These are phyloP conservation scores for Ochropleura plecta DNA, from an alignment of 2,888 invertebrate genomes.

Conservation along the genomic window DNA sequence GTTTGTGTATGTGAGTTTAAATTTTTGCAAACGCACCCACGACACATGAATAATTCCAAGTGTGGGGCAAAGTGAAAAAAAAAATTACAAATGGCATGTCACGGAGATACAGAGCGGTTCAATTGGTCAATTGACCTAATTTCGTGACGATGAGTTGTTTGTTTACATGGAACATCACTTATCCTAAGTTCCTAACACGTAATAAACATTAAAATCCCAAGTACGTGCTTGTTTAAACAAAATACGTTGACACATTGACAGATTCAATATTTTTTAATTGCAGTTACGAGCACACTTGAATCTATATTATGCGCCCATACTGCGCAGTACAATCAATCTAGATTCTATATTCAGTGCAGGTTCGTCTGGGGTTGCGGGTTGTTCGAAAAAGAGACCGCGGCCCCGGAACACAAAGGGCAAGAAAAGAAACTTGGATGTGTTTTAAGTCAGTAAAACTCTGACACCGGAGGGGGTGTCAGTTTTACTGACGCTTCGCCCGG, in stretches of 20 bases:
- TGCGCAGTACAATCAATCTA: background rate
- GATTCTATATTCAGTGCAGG: background rate
- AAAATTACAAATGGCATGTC: background rate
- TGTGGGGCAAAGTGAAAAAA: too few relatives aligned
- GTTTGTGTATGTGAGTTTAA: too few relatives aligned
- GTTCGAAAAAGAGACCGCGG: too few relatives aligned
- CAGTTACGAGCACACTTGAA: constrained; percentile 1
- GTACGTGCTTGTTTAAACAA: background rate
- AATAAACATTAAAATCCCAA: background rate
- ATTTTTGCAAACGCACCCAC: too few relatives aligned
- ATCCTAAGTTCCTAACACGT: background rate
- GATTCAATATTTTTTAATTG: constrained; percentile 1
- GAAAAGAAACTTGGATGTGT: too few relatives aligned
- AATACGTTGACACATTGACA: constrained; percentile 5
- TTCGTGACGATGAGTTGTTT: constrained; percentile 20
- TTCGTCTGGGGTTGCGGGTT: too few relatives aligned
- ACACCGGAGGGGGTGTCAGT: too few relatives aligned
- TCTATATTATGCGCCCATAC: too few relatives aligned
- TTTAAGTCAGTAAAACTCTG: too few relatives aligned
- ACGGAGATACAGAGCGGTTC: background rate
- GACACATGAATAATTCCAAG: too few relatives aligned
- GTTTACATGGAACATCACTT: background rate
- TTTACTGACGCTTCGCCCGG: too few relatives aligned
- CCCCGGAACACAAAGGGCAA: too few relatives aligned
- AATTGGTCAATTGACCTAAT: constrained; percentile 35